Base-by-base conservation (phyloP, 2,113 vertebrate genomes). In the Paedocypris sp. region DNA sequence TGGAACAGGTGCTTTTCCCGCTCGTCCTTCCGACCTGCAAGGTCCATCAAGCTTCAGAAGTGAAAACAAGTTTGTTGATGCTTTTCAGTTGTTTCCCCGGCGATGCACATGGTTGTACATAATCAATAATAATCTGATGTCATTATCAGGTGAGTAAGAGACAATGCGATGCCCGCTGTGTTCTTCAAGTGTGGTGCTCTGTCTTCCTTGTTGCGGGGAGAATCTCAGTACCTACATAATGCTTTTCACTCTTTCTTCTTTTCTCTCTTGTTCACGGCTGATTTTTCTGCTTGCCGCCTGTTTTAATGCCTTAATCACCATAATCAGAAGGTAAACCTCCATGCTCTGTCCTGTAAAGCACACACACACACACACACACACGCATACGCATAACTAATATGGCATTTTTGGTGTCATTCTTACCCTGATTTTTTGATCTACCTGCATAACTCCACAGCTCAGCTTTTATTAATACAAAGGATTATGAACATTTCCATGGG, bases 111-210 rank as follows among this genome's bases (percentile, higher is more conserved):
- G 95, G 95, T 86, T 99, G 0, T 97, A 98, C 1, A 85, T 99
- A 19, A 98, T 99, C 88, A 98, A 99, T 85, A 97, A 98, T 80
- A 96, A 91, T 79, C 80, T 99, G 53, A 98, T 98, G 94, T 99
- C 95, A 68, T 75, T 99, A 76, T 98, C 94, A 75, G 95, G 95
- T 98, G 79, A 45, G 90, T 82, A 28, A 57, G 39, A 10, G 16
- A n/a, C 22, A 2, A 19, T 12, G 16, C 13, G 25, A 12, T 36
- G 11, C 25, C 15, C 11, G 38, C 16, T 57, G 23, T 49, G n/a
- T n/a, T n/a, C n/a, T n/a, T n/a, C n/a, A 18, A 10, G 11, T 41
- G 15, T 4, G 6, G 8, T 10, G 1, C 11, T 43, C 54, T 58
- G 6, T 58, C 64, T 79, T 52, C 76, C 66, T 36, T 46, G 62